Conservation (phyloP, 1,140 invertebrate species). For the Parapsyche elsis region DNA sequence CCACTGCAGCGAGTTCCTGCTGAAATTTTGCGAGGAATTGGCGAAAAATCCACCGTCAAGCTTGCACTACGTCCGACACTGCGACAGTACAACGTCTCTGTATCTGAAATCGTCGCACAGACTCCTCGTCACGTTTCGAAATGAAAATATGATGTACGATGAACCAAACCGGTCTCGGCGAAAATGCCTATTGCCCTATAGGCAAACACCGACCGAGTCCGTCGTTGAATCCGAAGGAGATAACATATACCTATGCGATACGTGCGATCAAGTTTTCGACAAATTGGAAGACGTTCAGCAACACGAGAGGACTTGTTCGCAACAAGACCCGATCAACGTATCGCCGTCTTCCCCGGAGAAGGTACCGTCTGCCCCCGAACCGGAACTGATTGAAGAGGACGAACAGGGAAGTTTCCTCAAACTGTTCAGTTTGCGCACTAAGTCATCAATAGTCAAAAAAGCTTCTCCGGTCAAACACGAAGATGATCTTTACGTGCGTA, state of each 20-base stretch:
- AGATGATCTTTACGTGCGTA: too few species aligned
- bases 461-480: constrained; percentile 17
- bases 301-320: constrained; percentile 63
- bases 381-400: constrained; percentile 15
- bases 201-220: constrained; percentile 33
- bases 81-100: constrained; percentile 78
- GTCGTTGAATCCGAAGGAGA: constrained; percentile 67
- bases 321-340: background rate
- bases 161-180: constrained; percentile 36
- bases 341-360: background rate
- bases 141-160: constrained; percentile 76
- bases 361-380: background rate
- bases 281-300: constrained; percentile 61
- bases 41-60: constrained; percentile 73
- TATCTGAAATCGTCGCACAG: constrained; percentile 73
- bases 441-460: background rate
- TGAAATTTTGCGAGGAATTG: constrained; percentile 77
- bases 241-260: constrained; percentile 80
- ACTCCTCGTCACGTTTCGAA: constrained; percentile 78
- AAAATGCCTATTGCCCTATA: constrained; percentile 48
- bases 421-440: constrained; percentile 34
- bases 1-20: constrained; percentile 76
- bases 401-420: constrained; percentile 45
- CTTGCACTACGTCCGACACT: constrained; percentile 77
- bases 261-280: constrained; percentile 73